A percentile compares a stretch with the other conserved stretches of the same genome.
phyloP scores from a whole-genome alignment of 2,113 vertebrate genomes.

The Microtus ochrogaster region DNA sequence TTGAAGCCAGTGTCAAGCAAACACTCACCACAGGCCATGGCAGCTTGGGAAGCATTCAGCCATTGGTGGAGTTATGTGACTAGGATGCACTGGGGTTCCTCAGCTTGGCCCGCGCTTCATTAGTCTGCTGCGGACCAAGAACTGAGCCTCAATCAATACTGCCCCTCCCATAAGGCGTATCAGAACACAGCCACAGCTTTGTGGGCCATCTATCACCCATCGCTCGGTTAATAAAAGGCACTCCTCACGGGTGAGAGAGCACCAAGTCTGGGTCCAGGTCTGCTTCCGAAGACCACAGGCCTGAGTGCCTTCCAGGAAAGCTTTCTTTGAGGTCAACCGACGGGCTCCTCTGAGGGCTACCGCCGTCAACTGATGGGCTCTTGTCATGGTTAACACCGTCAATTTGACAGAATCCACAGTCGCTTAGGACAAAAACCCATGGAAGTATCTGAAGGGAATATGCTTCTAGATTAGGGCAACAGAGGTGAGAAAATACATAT shows the following conservation, averaged over 20 bases:
- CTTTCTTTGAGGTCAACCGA: not conserved
- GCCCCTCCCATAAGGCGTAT: not conserved
- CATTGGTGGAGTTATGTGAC: not conserved
- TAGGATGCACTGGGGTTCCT: not conserved
- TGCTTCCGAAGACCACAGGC: not conserved
- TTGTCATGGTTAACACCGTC: too few relatives aligned
- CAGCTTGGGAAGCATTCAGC: not conserved
- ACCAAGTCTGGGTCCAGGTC: accelerated
- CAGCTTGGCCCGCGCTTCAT: not conserved
- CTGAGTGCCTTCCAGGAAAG: not conserved
- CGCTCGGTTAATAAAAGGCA: not conserved
- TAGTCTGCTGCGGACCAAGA: not conserved
- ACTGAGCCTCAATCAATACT: not conserved
- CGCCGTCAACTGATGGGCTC: too few relatives aligned
- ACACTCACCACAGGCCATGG: not conserved
- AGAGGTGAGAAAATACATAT: not conserved
- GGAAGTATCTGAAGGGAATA: too few relatives aligned
- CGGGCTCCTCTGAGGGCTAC: too few relatives aligned
- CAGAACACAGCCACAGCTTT: not conserved
- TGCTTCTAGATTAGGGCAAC: not conserved
- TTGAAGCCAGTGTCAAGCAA: not conserved
- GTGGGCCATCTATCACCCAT: accelerated
- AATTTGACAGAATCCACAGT: not conserved
- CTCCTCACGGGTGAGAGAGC: not conserved
- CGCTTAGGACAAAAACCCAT: not conserved